Conservation (phyloP, 2,113 vertebrate species). For the Actenoides hombroni region DNA sequence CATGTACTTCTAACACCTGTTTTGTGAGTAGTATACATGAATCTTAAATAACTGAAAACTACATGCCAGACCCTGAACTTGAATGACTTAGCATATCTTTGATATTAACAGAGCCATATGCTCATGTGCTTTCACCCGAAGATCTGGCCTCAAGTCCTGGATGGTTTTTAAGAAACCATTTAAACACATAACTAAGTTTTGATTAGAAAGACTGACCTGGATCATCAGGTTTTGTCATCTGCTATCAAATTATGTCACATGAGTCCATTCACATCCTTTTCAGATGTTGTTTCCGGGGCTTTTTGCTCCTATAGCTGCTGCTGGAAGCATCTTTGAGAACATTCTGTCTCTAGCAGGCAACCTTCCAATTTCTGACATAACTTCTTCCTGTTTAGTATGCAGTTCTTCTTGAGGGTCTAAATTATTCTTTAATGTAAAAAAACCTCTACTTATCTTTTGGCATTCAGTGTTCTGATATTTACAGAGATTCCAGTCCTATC, state of each 20-base stretch:
- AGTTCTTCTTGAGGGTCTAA: background rate
- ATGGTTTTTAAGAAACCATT: background rate
- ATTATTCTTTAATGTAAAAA: constrained; percentile 5
- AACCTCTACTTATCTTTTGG: background rate
- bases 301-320: background rate
- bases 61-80: background rate
- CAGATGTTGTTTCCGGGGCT: background rate
- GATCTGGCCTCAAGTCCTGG: background rate
- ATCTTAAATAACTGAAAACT: background rate
- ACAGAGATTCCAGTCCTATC: background rate
- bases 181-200: background rate
- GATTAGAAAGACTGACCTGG: background rate
- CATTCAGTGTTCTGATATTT: background rate
- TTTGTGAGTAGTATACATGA: background rate
- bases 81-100: background rate
- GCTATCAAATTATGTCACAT: background rate
- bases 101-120: background rate
- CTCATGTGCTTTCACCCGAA: background rate
- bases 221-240: background rate
- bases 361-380: background rate
- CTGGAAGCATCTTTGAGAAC: background rate
- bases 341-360: background rate
- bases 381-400: background rate
- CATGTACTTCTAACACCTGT: background rate
- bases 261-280: background rate